Percentiles rank a stretch among this genome's conserved stretches.
Conservation (phyloP, 2,888 invertebrate genomes). For the Apamea epomidion region DNA sequence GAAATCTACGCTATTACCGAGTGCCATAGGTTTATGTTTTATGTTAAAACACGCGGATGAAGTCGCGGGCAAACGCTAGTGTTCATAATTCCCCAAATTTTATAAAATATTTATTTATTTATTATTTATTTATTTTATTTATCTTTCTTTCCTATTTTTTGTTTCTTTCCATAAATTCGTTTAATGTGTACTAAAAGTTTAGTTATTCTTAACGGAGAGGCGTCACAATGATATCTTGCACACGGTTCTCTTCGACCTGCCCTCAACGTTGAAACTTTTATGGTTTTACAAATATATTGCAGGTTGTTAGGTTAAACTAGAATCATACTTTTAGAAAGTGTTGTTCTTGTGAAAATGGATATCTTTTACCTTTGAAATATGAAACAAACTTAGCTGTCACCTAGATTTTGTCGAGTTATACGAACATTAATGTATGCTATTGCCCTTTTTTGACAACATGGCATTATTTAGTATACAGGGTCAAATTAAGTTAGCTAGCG, state of each 20-base stretch:
- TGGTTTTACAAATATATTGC: slow-evolving; percentile 19
- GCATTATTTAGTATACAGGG: too few relatives aligned
- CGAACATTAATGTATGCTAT: background rate
- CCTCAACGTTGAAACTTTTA: slow-evolving; percentile 33
- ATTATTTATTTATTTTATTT: too few relatives aligned
- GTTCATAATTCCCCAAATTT: background rate
- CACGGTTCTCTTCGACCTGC: slow-evolving; percentile 19
- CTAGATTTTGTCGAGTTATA: too few relatives aligned
- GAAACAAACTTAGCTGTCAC: too few relatives aligned
- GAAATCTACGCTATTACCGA: background rate
- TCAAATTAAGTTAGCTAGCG: too few relatives aligned
- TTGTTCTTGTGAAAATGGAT: background rate
- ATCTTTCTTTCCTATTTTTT: background rate
- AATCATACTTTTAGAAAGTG: background rate
- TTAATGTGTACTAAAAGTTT: slow-evolving; percentile 16
- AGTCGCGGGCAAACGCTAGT: background rate
- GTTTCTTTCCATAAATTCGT: too few relatives aligned
- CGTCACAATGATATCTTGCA: slow-evolving; percentile 29
- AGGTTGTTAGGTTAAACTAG: background rate
- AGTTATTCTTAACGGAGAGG: slow-evolving; percentile 19
- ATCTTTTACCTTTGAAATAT: background rate
- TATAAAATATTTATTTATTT: background rate
- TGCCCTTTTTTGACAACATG: too few relatives aligned
- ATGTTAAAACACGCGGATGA: background rate
- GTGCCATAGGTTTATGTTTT: background rate